Evolutionary conservation across 2,888 invertebrate genomes (phyloP).

Genomic region (Macrophya annulata): DNA sequence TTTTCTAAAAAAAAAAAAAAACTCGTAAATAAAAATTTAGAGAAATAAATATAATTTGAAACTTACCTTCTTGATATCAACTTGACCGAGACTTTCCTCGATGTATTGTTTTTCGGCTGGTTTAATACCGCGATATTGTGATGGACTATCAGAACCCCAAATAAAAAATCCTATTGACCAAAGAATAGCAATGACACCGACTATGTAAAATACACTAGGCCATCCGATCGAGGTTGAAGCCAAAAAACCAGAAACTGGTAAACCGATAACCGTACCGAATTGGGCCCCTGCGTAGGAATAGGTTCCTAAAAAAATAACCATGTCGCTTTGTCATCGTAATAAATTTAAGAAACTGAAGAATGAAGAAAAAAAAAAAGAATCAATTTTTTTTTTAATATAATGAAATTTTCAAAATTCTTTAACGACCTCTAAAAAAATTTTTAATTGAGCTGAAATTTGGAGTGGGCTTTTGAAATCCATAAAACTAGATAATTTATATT

Average conservation of each 20-base stretch:
- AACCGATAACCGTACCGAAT: constrained; percentile 85
- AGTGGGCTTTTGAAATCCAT: too few relatives aligned
- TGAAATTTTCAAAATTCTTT: too few relatives aligned
- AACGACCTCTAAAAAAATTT: too few relatives aligned
- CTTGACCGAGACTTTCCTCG: constrained; percentile 80
- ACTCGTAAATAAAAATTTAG: background rate
- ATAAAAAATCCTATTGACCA: constrained; percentile 82
- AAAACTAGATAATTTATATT: too few relatives aligned
- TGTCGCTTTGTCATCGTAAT: too few relatives aligned
- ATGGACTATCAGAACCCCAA: constrained; percentile 83
- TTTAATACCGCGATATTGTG: constrained; percentile 82
- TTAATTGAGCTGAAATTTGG: too few relatives aligned
- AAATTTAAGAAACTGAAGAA: too few relatives aligned
- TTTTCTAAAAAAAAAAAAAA: background rate
- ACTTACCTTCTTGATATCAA: constrained; percentile 64
- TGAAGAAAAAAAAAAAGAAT: too few relatives aligned
- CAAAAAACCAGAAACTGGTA: constrained; percentile 84
- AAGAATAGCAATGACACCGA: constrained; percentile 81
- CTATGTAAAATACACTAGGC: constrained; percentile 86
- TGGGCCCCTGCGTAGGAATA: constrained; percentile 82
- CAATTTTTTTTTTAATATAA: too few relatives aligned
- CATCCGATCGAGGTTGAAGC: constrained; percentile 83
- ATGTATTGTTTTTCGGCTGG: constrained; percentile 83
- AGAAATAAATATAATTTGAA: too few relatives aligned
- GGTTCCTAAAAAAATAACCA: constrained; percentile 69